A percentile compares a stretch with the other conserved stretches of the same genome.
Conservation (phyloP, 2,113 vertebrate genomes). For the Ranitomeya imitator region DNA sequence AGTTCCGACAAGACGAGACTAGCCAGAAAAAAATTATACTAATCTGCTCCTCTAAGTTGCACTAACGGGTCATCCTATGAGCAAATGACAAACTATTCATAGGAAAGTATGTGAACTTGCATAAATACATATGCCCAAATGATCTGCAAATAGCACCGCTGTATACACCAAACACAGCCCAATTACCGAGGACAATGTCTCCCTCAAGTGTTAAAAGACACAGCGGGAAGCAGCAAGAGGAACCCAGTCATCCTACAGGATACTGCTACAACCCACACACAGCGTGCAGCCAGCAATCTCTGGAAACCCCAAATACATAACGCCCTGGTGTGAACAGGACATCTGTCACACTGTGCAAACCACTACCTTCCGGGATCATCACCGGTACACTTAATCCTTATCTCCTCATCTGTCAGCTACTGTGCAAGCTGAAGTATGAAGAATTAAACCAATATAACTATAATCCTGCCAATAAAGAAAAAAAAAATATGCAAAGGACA, state of each 20-base stretch:
- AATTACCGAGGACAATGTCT: slow-evolving; percentile 23
- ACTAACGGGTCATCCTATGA: too few species aligned
- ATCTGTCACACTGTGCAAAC: neutral
- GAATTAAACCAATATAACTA: neutral
- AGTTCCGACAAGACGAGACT: too few species aligned
- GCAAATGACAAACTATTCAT: neutral
- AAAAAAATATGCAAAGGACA: neutral
- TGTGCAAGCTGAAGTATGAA: too few species aligned
- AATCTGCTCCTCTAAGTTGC: too few species aligned
- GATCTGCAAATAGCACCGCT: neutral
- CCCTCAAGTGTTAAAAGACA: slow-evolving; percentile 39
- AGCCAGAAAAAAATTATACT: too few species aligned
- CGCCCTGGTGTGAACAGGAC: neutral
- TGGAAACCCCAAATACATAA: neutral
- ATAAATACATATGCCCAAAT: neutral
- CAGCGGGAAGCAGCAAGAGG: neutral
- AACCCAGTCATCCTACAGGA: neutral
- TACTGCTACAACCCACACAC: neutral
- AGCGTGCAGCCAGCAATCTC: neutral
- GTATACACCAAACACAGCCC: neutral
- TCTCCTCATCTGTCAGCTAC: neutral
- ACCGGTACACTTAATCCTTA: slow-evolving; percentile 11
- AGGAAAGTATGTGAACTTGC: neutral
- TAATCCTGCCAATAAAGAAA: neutral
- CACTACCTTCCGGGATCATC: slow-evolving; percentile 16